Percentiles rank a stretch among this genome's conserved stretches.
Evolutionary conservation across 2,888 invertebrate genomes (phyloP).

Genomic region (Lithosia quadra): DNA sequence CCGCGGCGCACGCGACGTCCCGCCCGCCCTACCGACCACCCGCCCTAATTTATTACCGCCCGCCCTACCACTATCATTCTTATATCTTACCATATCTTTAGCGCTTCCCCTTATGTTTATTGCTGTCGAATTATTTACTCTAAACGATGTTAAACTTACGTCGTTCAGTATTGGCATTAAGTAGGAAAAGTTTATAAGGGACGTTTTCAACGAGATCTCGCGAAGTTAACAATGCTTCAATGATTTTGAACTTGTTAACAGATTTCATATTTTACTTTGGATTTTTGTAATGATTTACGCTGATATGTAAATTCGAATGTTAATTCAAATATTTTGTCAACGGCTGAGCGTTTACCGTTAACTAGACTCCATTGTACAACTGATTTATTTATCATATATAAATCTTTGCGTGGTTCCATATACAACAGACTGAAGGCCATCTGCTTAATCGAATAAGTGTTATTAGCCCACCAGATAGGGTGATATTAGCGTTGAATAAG

Average conservation of each 20-base stretch:
- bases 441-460: too few relatives aligned
- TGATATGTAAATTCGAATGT: not conserved
- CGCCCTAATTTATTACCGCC: constrained; percentile 78
- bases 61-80: constrained; percentile 72
- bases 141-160: constrained; percentile 1
- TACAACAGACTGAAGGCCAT: too few relatives aligned
- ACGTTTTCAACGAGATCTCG: constrained; percentile 17
- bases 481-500: too few relatives aligned
- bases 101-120: constrained; percentile 51
- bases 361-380: too few relatives aligned
- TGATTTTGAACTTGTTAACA: constrained; percentile 4
- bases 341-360: too few relatives aligned
- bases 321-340: too few relatives aligned
- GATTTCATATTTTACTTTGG: not conserved
- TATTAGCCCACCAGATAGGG: too few relatives aligned
- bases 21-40: constrained; percentile 68
- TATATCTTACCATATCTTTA: constrained; percentile 73
- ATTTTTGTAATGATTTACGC: not conserved
- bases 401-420: too few relatives aligned
- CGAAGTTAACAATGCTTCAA: constrained; percentile 19
- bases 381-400: too few relatives aligned
- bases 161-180: constrained; percentile 10
- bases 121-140: constrained; percentile 39
- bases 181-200: constrained; percentile 45
- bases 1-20: constrained; percentile 78